Evolutionary conservation across 2,888 invertebrate genomes (phyloP), one percentile per base, ranked within the genome.

Genomic region (Tyria jacobaeae): DNA sequence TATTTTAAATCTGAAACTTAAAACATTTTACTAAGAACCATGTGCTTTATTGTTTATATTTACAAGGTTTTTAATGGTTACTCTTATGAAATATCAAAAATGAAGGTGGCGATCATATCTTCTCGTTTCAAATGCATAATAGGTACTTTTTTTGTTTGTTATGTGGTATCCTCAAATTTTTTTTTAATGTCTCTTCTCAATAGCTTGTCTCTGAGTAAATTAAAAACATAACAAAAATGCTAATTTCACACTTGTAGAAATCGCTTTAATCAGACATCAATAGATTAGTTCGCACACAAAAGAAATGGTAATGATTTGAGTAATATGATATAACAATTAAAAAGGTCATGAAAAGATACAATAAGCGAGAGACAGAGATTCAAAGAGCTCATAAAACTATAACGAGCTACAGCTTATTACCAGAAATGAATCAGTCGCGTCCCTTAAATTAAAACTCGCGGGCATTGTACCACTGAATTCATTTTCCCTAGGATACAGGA

Each of bases 401-500:
- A 78, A 75, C 70, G 63, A 75, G 56, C 57, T 48, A 57, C 44
- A 62, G 50, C 57, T 61, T 54, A 60, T 57, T 54, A 60, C 62
- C 57, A 56, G 56, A 66, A 55, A 62, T 71, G 54, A 62, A 65
- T 64, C 63, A 60, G 58, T 55, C 49, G 39, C 57, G 56, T 70
- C 71, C 67, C 55, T 73, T 70, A 66, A 72, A 75, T 79, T 79
- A 79, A 78, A 85, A 73, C 75, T 72, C 64, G 58, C 57, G 49
- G 59, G 69, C 37, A 56, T 78, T 76, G 76, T 82, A 70, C 68
- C 62, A 60, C 71, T 73, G 70, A 78, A 83, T 83, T 79, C 73
- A 81, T 83, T 83, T 82, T 65, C 74, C 78, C 79, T 73, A 66
- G 67, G 71, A 79, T 77, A 76, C 70, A 62, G 60, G 49, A 54